Conservation (phyloP, 2,888 invertebrate genomes). For the Erannis defoliaria region DNA sequence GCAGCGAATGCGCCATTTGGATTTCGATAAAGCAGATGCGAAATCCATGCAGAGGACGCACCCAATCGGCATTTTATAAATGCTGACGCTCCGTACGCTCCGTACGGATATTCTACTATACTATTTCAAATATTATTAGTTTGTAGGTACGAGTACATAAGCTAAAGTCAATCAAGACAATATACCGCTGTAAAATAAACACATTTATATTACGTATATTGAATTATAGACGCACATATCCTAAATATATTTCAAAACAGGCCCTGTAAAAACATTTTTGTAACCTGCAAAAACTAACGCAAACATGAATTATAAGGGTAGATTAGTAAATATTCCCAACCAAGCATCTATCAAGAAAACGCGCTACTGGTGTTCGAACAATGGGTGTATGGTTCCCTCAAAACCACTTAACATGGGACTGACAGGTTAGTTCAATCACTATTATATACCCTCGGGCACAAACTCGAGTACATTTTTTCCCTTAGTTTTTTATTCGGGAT, state of each 20-base stretch:
- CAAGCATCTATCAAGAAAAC: slow-evolving; percentile 84
- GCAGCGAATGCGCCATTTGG: no score
- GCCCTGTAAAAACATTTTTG: slow-evolving; percentile 66
- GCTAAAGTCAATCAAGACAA: background rate
- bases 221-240: background rate
- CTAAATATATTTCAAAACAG: slow-evolving; percentile 8
- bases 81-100: no score
- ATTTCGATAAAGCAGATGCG: no score
- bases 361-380: slow-evolving; percentile 82
- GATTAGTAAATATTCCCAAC: slow-evolving; percentile 80
- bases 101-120: no score
- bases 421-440: slow-evolving; percentile 86
- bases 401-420: slow-evolving; percentile 86
- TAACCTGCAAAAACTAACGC: slow-evolving; percentile 65
- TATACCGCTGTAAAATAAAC: no score
- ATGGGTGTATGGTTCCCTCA: slow-evolving; percentile 76
- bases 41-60: no score
- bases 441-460: slow-evolving; percentile 79
- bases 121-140: no score
- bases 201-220: no score
- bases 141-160: no score
- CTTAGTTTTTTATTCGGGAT: slow-evolving; percentile 72
- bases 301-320: slow-evolving; percentile 68
- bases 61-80: no score
- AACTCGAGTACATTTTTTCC: slow-evolving; percentile 77